Evolutionary conservation across 2,888 invertebrate genomes (phyloP), one percentile per base, ranked within the genome.

Genomic region (Eurytoma californica): DNA sequence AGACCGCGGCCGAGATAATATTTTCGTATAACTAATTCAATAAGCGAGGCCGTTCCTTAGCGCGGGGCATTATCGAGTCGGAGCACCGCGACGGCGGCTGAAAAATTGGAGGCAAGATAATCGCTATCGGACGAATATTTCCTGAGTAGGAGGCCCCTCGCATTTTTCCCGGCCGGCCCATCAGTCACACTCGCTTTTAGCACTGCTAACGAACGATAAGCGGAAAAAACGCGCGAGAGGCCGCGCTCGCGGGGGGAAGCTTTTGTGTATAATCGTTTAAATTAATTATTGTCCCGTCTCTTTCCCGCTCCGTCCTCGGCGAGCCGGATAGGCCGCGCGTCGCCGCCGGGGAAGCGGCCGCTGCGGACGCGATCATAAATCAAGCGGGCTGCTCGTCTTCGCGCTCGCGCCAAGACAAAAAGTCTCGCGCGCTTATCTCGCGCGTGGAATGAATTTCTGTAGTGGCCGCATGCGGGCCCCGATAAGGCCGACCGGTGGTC

Each of bases 271-370:
- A 72, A 77, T 70, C 73, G 74, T 79, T 82, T 77, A 82, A 82
- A 84, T 84, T 84, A 85, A 85, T 85, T 86, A 84, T 85, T 80
- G 83, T 82, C 80, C 66, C 76, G 9, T 12, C 16, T 9, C 30
- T 4, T 9, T 7, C 20, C 20, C 58, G n/a, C n/a, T 3, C 5
- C 20, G 58, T 3, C 4, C 9, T 18, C 53, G 53, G 53, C 53
- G n/a, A n/a, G n/a, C 53, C 51, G 80, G 80, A 83, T 82, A 86
- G 86, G 84, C 82, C 30, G 79, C 83, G 76, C 82, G 81, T 82
- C 86, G 85, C 85, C 85, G 84, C 80, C 79, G 75, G 66, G 61
- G 75, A 72, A 61, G 73, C 68, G 63, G 58, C 18, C 61, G 61
- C 28, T n/a, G 78, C 65, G 70, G 75, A 63, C 74, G 67, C 63